Base-by-base conservation (phyloP, 2,888 invertebrate species). In the Patella pellucida region DNA sequence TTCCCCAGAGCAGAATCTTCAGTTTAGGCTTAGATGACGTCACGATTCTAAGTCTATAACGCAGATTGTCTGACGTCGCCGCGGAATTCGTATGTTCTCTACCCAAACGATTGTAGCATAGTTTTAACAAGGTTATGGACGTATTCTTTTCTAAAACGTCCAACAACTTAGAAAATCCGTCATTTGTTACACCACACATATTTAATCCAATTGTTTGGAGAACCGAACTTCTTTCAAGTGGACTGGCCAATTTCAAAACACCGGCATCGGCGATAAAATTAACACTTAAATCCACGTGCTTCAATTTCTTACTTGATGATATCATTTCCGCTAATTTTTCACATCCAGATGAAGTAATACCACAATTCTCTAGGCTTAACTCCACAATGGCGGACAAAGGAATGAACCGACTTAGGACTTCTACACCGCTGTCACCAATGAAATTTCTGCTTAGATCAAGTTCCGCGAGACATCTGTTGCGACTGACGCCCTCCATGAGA, bases 101-200 rank as follows among this genome's bases (percentile, higher is more conserved):
- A 7, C 90, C 89, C 0, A 90, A 84, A 62, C 87, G 79, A 78
- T 90, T 89, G 76, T 89, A 90, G 80, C 90, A 90, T 19, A 90
- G 82, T 78, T 89, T 90, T 69, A 90, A 79, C 50, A 87, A 79
- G 15, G 83, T 82, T 73, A 90, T 74, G 7, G 88, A 85, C 4
- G 86, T 80, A 77, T 89, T 89, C 72, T 83, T 83, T 74, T 86
- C 86, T 41, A 90, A 77, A 62, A 88, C 85, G 51, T 89, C 89
- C 67, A 90, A 78, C 27, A 90, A 76, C 67, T 84, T 84, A 1
- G 86, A 81, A 76, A 89, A 89, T 14, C 90, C 90, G 72, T 85
- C 85, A 78, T 90, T 90, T 68, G 88, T 88, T 50, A 90, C 81
- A 9, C 86, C 87, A 76, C 90, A 89, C 90, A 90, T 90, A 78